These are phyloP conservation scores for Syrrhaptes paradoxus DNA, from an alignment of 2,113 vertebrate genomes.

Conservation along the genomic window DNA sequence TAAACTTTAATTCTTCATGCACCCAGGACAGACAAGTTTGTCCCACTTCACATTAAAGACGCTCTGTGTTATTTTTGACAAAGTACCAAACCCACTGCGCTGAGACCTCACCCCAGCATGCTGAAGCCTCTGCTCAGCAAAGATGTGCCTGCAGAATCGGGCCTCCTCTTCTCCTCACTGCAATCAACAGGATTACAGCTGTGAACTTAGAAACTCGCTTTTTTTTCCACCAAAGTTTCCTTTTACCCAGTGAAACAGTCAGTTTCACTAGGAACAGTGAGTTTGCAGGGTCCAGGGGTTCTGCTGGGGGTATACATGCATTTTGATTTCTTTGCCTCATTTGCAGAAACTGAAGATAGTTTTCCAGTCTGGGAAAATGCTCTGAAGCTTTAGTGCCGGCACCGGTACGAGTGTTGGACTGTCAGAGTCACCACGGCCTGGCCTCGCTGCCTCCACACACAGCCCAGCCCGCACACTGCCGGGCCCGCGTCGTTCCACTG, in stretches of 20 bases:
- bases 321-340: background rate
- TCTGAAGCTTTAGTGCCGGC: background rate
- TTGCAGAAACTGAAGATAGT: background rate
- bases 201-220: background rate
- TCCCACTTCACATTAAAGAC: background rate
- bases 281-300: background rate
- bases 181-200: background rate
- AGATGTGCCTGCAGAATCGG: background rate
- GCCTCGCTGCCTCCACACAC: background rate
- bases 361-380: background rate
- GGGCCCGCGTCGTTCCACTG: accelerated
- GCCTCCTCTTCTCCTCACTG: background rate
- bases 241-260: background rate
- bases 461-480: accelerated
- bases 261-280: background rate
- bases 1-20: slow-evolving; percentile 44
- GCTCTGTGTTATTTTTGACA: slow-evolving; percentile 15
- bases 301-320: background rate
- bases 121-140: background rate
- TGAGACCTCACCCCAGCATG: background rate
- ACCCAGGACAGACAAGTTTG: slow-evolving; percentile 21
- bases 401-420: accelerated
- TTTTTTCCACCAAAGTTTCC: background rate
- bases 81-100: background rate
- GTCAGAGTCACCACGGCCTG: background rate